Evolutionary conservation across 2,797 vertebrate species (phyloP).

Genomic region (Aythya fuligula): DNA sequence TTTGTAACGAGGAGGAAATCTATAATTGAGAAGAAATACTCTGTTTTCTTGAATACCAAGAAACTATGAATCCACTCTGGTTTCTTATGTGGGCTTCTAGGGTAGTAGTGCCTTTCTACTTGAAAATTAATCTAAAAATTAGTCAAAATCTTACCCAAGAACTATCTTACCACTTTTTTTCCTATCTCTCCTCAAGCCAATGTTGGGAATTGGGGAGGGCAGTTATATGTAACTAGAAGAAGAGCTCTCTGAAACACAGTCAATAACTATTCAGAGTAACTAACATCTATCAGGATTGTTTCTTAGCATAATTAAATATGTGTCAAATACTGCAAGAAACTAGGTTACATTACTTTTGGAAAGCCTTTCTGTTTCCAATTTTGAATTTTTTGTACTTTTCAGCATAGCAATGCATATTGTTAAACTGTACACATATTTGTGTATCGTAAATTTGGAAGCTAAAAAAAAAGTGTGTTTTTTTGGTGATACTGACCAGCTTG

Average conservation of each 20-base stretch:
- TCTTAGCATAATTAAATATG: background rate
- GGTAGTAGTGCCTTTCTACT: background rate
- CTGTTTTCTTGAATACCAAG: background rate
- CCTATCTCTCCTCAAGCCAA: background rate
- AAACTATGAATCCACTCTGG: background rate
- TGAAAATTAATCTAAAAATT: conserved; percentile 9
- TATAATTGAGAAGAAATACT: background rate
- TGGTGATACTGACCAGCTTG: background rate
- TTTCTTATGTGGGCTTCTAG: background rate
- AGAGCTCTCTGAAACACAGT: background rate
- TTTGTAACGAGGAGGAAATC: background rate
- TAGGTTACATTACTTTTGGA: background rate
- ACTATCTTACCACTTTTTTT: background rate
- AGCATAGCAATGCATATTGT: background rate
- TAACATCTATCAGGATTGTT: background rate
- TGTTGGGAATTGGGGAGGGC: background rate
- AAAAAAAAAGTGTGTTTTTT: background rate
- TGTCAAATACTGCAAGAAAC: background rate
- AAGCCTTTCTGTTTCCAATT: background rate
- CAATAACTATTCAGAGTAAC: background rate
- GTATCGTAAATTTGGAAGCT: background rate
- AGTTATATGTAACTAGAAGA: background rate
- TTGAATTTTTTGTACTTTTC: background rate
- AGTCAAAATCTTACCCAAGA: background rate
- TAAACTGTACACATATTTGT: background rate